Evolutionary conservation across 1,140 invertebrate species (phyloP), one percentile per base, ranked within the genome.

Genomic region (Odontomachus brunneus): DNA sequence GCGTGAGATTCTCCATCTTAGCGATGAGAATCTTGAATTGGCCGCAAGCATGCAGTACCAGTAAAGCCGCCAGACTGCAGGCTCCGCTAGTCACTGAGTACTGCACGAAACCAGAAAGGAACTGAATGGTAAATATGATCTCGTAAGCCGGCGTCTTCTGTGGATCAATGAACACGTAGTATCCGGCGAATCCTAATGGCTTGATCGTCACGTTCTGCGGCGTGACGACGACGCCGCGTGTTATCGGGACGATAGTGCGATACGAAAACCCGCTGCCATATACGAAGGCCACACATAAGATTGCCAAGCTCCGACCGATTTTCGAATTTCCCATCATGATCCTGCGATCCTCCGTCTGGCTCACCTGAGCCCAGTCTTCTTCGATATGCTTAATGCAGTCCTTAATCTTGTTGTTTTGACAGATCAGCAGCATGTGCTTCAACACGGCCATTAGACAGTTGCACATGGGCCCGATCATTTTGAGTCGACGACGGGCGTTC

Each of bases 41-140:
- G 0, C 88, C 88, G 38, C 91, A 91, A 5, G 76, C 80, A 44
- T 92, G 91, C 15, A 89, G 55, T 3, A 88, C 85, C n/a, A 92
- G 86, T 1, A 89, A 55, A 22, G 87, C 86, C 3, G 82, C 88
- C 4, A 91, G 29, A 14, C 84, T 84, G 49, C 87, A 89, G 0
- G 82, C 51, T 12, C 71, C 86, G 19, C 87, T 63, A 0, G 72
- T 59, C 0, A 90, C 33, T 0, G 91, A 86, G 53, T 92, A 91
- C 9, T 63, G 14, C 0, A 88, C 66, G 24, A 89, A 86, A 9
- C 90, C 89, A 0, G 63, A 74, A 9, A 88, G 1, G 24, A 83
- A 82, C 19, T 91, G 89, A 3, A 90, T 55, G 2, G 71, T 0
- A 14, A 86, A 91, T 0, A 90, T 81, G 11, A 89, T 87, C 82